These are phyloP conservation scores for Neogale vison DNA, from an alignment of 2,113 vertebrate species.

Conservation along the genomic window DNA sequence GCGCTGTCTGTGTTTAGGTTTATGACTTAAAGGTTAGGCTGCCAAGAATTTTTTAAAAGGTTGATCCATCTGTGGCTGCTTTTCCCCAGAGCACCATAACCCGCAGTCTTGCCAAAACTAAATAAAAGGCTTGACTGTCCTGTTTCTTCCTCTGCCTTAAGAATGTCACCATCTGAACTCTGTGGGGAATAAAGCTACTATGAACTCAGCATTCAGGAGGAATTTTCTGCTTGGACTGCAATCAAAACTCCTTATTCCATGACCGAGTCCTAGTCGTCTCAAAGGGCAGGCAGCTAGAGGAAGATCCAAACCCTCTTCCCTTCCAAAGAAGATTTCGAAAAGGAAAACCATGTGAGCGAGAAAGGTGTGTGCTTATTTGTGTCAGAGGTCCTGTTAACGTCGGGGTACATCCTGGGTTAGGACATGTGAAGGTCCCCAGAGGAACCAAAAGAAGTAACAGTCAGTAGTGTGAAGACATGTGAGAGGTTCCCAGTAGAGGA, in stretches of 20 bases:
- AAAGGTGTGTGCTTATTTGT: not conserved
- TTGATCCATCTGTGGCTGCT: slow-evolving; percentile 41
- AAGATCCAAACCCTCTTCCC: not conserved
- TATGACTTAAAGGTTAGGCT: slow-evolving; percentile 44
- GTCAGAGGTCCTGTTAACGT: not conserved
- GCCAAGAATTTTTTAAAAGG: slow-evolving; percentile 55
- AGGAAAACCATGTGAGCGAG: not conserved
- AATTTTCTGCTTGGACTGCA: slow-evolving; percentile 42
- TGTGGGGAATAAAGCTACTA: not conserved
- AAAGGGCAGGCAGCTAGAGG: not conserved
- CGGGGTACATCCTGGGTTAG: not conserved
- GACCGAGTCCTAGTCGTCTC: not conserved
- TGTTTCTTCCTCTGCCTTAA: slow-evolving; percentile 42
- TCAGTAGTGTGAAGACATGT: not conserved
- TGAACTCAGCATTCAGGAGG: slow-evolving; percentile 45
- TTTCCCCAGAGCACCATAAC: slow-evolving; percentile 55
- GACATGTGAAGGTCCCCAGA: not conserved
- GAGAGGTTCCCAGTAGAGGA: not conserved
- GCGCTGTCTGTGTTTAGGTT: not conserved
- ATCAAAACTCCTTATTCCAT: slow-evolving; percentile 24
- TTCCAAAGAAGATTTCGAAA: slow-evolving; percentile 5
- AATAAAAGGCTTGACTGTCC: slow-evolving; percentile 63
- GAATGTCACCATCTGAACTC: slow-evolving; percentile 56
- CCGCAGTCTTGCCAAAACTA: slow-evolving; percentile 41
- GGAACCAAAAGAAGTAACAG: not conserved